Evolutionary conservation across 2,797 vertebrate genomes (phyloP).

Genomic region (Triplophysa yarkandensis): DNA sequence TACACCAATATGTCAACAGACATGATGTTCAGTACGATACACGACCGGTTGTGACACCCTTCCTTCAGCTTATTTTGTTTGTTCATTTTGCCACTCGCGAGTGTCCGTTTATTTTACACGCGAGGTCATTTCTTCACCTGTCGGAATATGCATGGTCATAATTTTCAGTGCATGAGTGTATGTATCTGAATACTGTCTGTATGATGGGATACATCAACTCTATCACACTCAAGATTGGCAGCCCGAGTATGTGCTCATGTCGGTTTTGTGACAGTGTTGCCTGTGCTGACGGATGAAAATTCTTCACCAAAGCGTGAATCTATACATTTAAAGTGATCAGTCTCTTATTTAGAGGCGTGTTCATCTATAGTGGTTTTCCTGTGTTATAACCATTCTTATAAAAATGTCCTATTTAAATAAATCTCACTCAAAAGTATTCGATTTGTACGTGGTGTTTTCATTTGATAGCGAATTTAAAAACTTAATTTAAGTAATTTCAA

Average conservation of each 20-base stretch:
- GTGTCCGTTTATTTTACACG: neutral
- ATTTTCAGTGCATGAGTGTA: constrained; percentile 1
- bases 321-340: constrained; percentile 32
- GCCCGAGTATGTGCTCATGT: constrained; percentile 34
- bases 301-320: constrained; percentile 56
- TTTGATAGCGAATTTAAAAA: neutral
- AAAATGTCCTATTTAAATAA: constrained; percentile 66
- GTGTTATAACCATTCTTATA: constrained; percentile 64
- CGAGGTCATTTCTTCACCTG: neutral
- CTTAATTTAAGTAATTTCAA: neutral
- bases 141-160: neutral
- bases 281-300: constrained; percentile 34
- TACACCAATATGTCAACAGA: constrained; percentile 23
- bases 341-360: constrained; percentile 51
- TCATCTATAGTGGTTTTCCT: constrained; percentile 59
- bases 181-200: constrained; percentile 22
- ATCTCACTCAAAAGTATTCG: constrained; percentile 54
- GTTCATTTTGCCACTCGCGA: neutral
- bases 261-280: constrained; percentile 26
- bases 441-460: neutral
- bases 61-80: neutral
- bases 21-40: neutral
- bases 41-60: neutral
- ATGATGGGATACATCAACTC: neutral
- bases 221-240: constrained; percentile 5